A percentile compares a stretch with the other conserved stretches of the same genome.
phyloP scores from a whole-genome alignment of 2,113 vertebrate genomes.

The Cyanocitta stelleri region DNA sequence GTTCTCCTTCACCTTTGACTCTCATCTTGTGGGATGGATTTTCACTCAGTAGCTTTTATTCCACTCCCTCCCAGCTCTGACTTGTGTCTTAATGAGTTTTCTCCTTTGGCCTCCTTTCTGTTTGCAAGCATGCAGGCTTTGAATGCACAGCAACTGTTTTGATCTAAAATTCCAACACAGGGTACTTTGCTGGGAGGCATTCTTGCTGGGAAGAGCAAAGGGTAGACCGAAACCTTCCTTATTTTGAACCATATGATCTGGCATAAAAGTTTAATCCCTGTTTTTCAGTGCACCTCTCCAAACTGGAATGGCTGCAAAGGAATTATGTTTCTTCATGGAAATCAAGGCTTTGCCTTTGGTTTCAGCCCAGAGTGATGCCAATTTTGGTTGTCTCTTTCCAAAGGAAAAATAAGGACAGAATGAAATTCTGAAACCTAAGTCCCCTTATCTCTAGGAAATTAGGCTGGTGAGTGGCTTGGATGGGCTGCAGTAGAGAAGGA shows the following conservation, averaged over 20 bases:
- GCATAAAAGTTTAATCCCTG: not conserved
- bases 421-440: not conserved
- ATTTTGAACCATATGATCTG: not conserved
- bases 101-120: conserved; percentile 41
- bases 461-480: not conserved
- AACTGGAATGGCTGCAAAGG: not conserved
- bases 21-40: conserved; percentile 58
- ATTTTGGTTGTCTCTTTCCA: not conserved
- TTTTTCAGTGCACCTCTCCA: not conserved
- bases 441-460: not conserved
- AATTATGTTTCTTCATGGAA: not conserved
- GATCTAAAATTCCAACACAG: not conserved
- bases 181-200: conserved; percentile 27
- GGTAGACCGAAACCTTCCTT: not conserved
- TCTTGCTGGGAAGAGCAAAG: not conserved
- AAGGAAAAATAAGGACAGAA: not conserved
- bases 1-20: not conserved
- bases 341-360: not conserved
- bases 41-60: conserved; percentile 39
- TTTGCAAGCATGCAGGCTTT: not conserved
- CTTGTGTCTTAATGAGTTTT: not conserved
- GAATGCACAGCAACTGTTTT: conserved; percentile 11
- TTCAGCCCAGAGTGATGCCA: not conserved
- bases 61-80: not conserved
- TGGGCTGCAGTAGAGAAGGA: not conserved